These are phyloP conservation scores for Synanthedon andrenaeformis DNA, from an alignment of 2,888 invertebrate genomes.

Conservation along the genomic window DNA sequence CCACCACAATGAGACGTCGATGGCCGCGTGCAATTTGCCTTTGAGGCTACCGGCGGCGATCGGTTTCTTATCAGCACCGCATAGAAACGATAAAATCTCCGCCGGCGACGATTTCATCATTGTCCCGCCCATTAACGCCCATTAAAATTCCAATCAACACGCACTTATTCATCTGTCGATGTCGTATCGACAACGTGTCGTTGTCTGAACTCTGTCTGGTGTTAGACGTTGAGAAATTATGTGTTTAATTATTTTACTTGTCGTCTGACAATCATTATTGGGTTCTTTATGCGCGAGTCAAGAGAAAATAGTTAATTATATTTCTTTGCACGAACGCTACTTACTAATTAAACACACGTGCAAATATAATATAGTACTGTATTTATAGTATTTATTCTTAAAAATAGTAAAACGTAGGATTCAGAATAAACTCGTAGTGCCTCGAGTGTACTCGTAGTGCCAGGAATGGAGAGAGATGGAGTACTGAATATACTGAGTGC, in stretches of 20 bases:
- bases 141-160: slow-evolving; percentile 66
- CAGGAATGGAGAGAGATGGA: no score
- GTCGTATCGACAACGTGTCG: slow-evolving; percentile 19
- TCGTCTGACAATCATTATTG: background rate
- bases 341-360: no score
- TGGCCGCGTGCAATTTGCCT: slow-evolving; percentile 57
- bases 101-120: slow-evolving; percentile 54
- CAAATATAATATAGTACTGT: no score
- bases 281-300: background rate
- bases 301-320: no score
- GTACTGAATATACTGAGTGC: no score
- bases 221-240: slow-evolving; percentile 45
- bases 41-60: slow-evolving; percentile 61
- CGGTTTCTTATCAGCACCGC: slow-evolving; percentile 52
- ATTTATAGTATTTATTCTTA: no score
- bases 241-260: slow-evolving; percentile 38
- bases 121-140: slow-evolving; percentile 67
- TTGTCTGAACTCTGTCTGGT: slow-evolving; percentile 26
- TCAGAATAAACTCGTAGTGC: no score
- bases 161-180: slow-evolving; percentile 64
- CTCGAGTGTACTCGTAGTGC: no score
- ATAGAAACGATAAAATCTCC: slow-evolving; percentile 57
- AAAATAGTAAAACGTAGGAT: no score
- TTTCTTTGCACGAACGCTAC: no score
- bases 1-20: slow-evolving; percentile 37